Percentiles rank a stretch among this genome's conserved stretches.
Conservation (phyloP, 2,113 vertebrate species). For the Hippopotamus amphibius region DNA sequence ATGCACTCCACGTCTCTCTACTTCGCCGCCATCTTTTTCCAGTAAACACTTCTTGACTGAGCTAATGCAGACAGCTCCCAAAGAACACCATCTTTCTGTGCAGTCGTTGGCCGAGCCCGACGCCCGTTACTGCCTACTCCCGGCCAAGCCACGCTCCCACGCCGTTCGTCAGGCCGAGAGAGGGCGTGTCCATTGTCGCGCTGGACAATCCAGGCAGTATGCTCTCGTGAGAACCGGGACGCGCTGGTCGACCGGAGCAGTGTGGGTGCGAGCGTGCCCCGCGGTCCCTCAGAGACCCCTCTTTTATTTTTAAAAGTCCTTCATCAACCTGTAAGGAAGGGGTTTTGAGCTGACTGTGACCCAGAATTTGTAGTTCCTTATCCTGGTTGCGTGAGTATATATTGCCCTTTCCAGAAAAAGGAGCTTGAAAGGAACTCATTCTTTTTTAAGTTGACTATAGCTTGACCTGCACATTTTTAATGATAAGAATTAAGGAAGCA, state of each 20-base stretch:
- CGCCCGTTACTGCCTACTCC: not conserved
- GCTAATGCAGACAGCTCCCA: no score
- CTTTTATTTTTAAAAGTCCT: constrained; percentile 20
- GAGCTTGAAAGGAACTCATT: not conserved
- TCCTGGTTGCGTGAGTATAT: not conserved
- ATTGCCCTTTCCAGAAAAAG: not conserved
- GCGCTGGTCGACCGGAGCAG: not conserved
- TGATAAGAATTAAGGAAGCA: not conserved
- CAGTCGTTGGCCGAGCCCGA: not conserved
- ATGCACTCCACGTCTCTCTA: no score
- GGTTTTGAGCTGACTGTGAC: not conserved
- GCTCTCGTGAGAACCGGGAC: not conserved
- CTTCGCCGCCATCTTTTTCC: no score
- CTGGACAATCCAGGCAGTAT: fast-evolving
- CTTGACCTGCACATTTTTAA: not conserved
- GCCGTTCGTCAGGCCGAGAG: fast-evolving
- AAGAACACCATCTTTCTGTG: no score
- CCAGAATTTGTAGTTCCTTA: not conserved
- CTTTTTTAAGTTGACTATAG: not conserved
- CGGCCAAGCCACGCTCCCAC: not conserved
- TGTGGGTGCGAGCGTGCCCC: not conserved
- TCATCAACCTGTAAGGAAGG: not conserved
- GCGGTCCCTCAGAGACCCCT: no score
- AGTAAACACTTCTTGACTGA: no score
- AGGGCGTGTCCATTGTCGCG: not conserved